A percentile compares a stretch with the other conserved stretches of the same genome.
These are phyloP conservation scores for Drosophila pruinosa DNA, from an alignment of 1,140 invertebrate species.

Conservation along the genomic window DNA sequence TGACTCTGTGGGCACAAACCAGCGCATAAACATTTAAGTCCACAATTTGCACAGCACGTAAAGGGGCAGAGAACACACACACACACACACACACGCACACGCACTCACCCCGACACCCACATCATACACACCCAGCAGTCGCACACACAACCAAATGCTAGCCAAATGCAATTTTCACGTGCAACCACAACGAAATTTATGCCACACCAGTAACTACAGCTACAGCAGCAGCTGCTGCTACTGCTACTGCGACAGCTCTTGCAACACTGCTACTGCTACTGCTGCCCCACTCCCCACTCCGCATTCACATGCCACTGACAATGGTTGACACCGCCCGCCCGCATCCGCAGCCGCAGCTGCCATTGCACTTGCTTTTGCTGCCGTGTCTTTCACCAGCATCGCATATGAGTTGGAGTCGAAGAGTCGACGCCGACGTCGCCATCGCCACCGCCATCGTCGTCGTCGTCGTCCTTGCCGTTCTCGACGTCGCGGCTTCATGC, in stretches of 20 bases:
- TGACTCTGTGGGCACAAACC: conserved; percentile 38
- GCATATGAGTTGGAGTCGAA: conserved; percentile 34
- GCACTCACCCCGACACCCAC: conserved; percentile 7
- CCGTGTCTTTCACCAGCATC: conserved; percentile 43
- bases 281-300: conserved; percentile 2
- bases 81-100: conserved; percentile 24
- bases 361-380: conserved; percentile 15
- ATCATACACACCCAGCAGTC: neutral
- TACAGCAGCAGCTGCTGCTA: conserved; percentile 40
- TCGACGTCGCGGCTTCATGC: conserved; percentile 54
- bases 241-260: conserved; percentile 52
- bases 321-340: conserved; percentile 60
- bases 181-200: conserved; percentile 81
- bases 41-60: conserved; percentile 76
- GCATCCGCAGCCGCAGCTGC: conserved; percentile 37
- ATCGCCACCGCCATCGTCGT: neutral
- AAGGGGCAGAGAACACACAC: conserved; percentile 27
- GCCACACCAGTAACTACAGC: conserved; percentile 72
- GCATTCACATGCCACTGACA: conserved; percentile 44
- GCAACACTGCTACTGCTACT: conserved; percentile 41
- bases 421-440: conserved; percentile 8
- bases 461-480: neutral
- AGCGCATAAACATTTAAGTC: conserved; percentile 77
- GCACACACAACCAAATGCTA: conserved; percentile 53
- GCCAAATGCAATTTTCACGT: conserved; percentile 80